A percentile compares a stretch with the other conserved stretches of the same genome.
These are phyloP conservation scores for Threskiornis aethiopicus DNA, from an alignment of 2,797 vertebrate genomes.

Conservation along the genomic window DNA sequence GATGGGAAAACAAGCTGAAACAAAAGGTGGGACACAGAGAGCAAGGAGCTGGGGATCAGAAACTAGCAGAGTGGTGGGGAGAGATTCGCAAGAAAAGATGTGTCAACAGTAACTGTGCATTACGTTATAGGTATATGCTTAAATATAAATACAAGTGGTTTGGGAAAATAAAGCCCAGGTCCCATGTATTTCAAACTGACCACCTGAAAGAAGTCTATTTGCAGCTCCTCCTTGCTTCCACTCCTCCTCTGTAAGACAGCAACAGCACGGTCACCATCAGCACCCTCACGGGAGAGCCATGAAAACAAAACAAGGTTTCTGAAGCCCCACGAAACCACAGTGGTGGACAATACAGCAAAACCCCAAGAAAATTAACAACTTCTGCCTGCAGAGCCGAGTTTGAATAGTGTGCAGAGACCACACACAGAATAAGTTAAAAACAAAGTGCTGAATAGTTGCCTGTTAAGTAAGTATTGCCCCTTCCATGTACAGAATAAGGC, in stretches of 20 bases:
- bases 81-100: neutral
- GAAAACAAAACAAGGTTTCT: neutral
- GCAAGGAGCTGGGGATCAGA: neutral
- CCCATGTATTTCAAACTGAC: neutral
- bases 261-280: neutral
- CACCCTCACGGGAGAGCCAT: neutral
- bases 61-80: neutral
- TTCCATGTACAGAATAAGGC: neutral
- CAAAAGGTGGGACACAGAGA: neutral
- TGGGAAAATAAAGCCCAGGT: neutral
- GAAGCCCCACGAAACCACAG: neutral
- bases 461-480: neutral
- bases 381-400: neutral
- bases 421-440: neutral
- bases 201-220: neutral
- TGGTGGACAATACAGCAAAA: neutral
- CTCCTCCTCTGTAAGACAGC: neutral
- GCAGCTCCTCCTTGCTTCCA: neutral
- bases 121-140: neutral
- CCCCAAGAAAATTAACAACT: neutral
- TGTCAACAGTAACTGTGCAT: neutral
- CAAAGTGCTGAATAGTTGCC: neutral
- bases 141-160: neutral
- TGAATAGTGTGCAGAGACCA: neutral
- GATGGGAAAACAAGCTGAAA: neutral